Evolutionary conservation across 1,140 invertebrate genomes (phyloP).

Genomic region (Trichonephila clavipes): DNA sequence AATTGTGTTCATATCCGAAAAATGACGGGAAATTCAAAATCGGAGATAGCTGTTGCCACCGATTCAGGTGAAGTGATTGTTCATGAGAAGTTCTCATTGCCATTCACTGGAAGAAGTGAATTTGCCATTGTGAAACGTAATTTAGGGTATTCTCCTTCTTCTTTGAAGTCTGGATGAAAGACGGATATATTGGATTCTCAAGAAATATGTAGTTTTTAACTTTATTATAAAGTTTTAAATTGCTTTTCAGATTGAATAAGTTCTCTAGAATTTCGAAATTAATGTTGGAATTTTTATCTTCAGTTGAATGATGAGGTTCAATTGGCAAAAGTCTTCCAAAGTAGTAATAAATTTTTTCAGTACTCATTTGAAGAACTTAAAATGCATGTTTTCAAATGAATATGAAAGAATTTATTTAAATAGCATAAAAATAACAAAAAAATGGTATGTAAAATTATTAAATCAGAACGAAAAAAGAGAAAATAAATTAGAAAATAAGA

Average conservation of each 20-base stretch:
- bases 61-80: conserved; percentile 19
- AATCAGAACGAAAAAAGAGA: too few relatives aligned
- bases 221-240: background rate
- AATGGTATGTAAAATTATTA: too few relatives aligned
- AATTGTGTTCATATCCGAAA: conserved; percentile 6
- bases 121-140: conserved; percentile 9
- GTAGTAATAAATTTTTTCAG: too few relatives aligned
- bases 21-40: conserved; percentile 9
- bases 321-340: too few relatives aligned
- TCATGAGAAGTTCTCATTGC: background rate
- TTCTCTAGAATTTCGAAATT: background rate
- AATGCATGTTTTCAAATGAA: too few relatives aligned
- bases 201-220: background rate
- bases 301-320: too few relatives aligned
- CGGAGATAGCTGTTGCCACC: background rate
- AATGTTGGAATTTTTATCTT: background rate
- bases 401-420: too few relatives aligned
- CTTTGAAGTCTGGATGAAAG: background rate
- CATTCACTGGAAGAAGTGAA: background rate
- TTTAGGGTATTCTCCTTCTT: background rate
- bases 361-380: too few relatives aligned
- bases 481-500: too few relatives aligned
- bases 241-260: background rate
- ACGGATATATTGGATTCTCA: background rate
- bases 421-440: too few relatives aligned